Conservation (phyloP, 2,113 vertebrate species). For the Malurus melanocephalus region DNA sequence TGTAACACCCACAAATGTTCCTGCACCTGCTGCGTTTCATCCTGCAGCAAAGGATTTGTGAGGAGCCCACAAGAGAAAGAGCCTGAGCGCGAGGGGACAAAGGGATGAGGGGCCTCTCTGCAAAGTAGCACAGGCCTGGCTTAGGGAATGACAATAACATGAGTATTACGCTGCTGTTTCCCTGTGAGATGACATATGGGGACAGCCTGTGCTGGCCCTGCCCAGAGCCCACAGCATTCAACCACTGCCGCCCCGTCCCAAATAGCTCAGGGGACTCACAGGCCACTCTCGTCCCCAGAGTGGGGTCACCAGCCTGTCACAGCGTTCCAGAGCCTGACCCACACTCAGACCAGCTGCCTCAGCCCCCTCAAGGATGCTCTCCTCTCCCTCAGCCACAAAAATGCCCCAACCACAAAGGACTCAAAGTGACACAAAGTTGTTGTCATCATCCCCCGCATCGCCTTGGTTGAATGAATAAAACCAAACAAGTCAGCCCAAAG, state of each 20-base stretch:
- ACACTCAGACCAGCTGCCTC: background rate
- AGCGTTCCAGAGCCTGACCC: accelerated
- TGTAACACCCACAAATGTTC: accelerated
- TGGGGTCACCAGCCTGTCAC: background rate
- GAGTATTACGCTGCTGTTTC: background rate
- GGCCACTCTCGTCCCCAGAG: accelerated
- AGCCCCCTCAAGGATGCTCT: background rate
- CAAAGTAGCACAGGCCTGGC: background rate
- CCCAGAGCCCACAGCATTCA: background rate
- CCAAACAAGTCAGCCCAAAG: background rate
- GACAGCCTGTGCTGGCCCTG: conserved; percentile 10
- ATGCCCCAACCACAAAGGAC: background rate
- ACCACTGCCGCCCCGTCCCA: background rate
- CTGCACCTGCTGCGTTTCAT: background rate
- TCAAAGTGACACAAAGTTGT: background rate
- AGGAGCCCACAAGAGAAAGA: background rate
- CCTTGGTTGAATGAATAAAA: background rate
- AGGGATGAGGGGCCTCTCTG: background rate
- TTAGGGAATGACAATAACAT: background rate
- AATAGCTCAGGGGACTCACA: background rate
- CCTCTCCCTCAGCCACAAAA: background rate
- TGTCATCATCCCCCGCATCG: background rate
- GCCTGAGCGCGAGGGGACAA: background rate
- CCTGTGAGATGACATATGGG: background rate
- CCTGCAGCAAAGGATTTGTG: background rate